Evolutionary conservation across 2,113 vertebrate genomes (phyloP), one percentile per base, ranked within the genome.

Genomic region (Crocuta crocuta): DNA sequence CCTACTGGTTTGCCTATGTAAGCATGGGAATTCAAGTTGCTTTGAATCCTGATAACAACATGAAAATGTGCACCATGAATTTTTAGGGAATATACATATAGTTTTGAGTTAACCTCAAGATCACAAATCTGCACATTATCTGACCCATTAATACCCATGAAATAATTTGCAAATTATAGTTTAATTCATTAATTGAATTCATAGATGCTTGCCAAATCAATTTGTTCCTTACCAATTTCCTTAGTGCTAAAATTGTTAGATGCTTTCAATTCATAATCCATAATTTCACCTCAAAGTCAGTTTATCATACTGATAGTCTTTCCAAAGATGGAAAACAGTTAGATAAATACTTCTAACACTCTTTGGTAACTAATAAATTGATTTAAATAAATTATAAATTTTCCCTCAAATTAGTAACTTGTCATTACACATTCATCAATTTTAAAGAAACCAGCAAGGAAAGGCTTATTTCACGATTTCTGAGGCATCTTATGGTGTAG

Each of bases 111-210:
- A 88, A 92, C 2, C 4, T 11, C 5, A 53, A 70, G 33, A 90
- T 94, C 45, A 71, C 4, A 94, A 88, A 63, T 76, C 15, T n/a
- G 12, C 10, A 65, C 15, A 78, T 58, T 92, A 80, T 65, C 48
- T 84, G 23, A 91, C 5, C 31, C 24, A 65, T 86, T 94, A 74
- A 39, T 50, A 89, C n/a, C 4, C 71, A 89, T 45, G 15, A 90
- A 81, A 79, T 82, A 33, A 94, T 81, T 91, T 89, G 7, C 4
- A 50, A 96, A 73, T 79, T 97, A 73, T 17, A 78, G 11, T 78
- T 66, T 7, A 73, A 66, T 66, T 78, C 4, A 76, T 89, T 79
- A 68, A 76, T 31, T 94, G 23, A 94, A 92, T 93, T 58, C 17
- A 73, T 8, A 61, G 39, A 79, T 63, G 6, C 9, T 92, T 89